These are phyloP conservation scores for Poecilobothrus nobilitatus DNA, from an alignment of 2,888 invertebrate species.

Conservation along the genomic window DNA sequence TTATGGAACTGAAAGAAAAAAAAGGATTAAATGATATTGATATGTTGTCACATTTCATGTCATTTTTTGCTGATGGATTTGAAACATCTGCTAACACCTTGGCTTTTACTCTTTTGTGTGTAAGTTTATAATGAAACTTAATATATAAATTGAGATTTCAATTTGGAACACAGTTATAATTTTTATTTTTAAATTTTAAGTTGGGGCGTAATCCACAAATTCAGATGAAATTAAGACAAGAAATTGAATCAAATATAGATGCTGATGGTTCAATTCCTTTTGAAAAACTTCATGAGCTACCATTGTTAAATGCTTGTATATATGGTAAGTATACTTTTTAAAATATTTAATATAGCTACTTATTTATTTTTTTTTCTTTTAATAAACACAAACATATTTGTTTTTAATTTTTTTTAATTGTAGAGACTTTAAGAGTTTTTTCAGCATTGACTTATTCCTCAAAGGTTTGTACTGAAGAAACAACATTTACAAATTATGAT, in stretches of 20 bases:
- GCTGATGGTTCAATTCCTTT: slow-evolving; percentile 25
- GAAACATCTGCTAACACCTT: slow-evolving; percentile 32
- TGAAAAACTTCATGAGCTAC: slow-evolving; percentile 29
- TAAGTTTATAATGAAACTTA: neutral
- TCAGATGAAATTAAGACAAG: slow-evolving; percentile 30
- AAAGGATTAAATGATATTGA: slow-evolving; percentile 28
- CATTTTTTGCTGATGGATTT: slow-evolving; percentile 32
- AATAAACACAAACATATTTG: too few relatives aligned
- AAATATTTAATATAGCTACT: neutral
- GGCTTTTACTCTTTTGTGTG: slow-evolving; percentile 22
- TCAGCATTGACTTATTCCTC: slow-evolving; percentile 26
- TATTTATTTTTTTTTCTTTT: neutral
- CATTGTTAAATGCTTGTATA: slow-evolving; percentile 33
- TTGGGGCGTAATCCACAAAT: slow-evolving; percentile 27
- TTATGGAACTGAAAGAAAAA: slow-evolving; percentile 24
- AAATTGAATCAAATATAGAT: slow-evolving; percentile 26
- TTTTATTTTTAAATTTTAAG: slow-evolving; percentile 19
- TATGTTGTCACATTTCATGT: slow-evolving; percentile 28
- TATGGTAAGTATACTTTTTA: slow-evolving; percentile 25
- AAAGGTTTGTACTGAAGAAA: slow-evolving; percentile 30
- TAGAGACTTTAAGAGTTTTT: slow-evolving; percentile 35
- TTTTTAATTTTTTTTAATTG: slow-evolving; percentile 9
- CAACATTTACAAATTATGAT: slow-evolving; percentile 24
- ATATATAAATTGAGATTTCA: neutral
- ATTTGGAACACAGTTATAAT: neutral